phyloP scores from a whole-genome alignment of 2,888 invertebrate genomes.

The Archips crataeganus region DNA sequence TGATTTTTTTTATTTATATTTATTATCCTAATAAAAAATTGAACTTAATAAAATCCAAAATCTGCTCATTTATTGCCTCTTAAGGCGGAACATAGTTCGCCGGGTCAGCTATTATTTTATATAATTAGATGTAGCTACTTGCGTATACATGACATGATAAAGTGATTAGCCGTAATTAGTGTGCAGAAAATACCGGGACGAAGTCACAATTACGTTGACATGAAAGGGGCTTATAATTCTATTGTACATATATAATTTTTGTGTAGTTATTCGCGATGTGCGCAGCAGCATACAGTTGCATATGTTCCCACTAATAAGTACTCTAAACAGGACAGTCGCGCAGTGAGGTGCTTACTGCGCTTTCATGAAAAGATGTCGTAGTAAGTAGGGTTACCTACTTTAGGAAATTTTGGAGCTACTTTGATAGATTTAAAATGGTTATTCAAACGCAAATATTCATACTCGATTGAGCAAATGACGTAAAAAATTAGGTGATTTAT shows the following conservation, averaged over 20 bases:
- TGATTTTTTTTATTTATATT: too few relatives aligned
- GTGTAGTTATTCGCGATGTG: slow-evolving; percentile 35
- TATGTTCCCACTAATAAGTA: slow-evolving; percentile 42
- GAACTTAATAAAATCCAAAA: too few relatives aligned
- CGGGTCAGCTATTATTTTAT: too few relatives aligned
- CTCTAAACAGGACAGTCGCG: slow-evolving; percentile 38
- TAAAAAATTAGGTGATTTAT: too few relatives aligned
- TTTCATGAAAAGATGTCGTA: neutral
- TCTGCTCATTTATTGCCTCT: too few relatives aligned
- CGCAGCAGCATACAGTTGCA: slow-evolving; percentile 36
- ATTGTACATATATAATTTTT: slow-evolving; percentile 48
- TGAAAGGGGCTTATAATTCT: slow-evolving; percentile 55
- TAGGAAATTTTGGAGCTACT: too few relatives aligned
- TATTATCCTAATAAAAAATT: too few relatives aligned
- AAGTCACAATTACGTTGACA: slow-evolving; percentile 44
- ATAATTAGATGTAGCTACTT: neutral
- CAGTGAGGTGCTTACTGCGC: neutral
- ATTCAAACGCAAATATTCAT: too few relatives aligned
- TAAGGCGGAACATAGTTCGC: too few relatives aligned
- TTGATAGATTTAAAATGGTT: too few relatives aligned
- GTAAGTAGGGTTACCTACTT: too few relatives aligned
- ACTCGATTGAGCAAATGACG: too few relatives aligned
- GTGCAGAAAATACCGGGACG: slow-evolving; percentile 18
- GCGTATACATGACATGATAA: slow-evolving; percentile 4
- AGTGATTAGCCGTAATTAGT: slow-evolving; percentile 29